phyloP scores from a whole-genome alignment of 2,888 invertebrate genomes.

The Molanna angustata region DNA sequence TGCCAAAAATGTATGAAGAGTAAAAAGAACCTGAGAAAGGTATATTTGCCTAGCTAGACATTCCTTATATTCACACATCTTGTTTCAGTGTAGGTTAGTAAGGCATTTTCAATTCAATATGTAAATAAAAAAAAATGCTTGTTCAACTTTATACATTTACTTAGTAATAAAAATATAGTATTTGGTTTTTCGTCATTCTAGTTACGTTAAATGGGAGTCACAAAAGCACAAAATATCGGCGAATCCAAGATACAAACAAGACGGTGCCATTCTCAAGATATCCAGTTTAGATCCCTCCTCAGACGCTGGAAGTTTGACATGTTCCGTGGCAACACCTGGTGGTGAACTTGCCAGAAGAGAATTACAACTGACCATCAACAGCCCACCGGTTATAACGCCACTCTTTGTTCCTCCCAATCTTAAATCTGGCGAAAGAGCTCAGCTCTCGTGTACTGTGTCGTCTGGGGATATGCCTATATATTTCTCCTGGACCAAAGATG shows the following conservation, averaged over 20 bases:
- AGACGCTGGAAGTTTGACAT: slow-evolving; percentile 77
- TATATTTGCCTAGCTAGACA: too few relatives aligned
- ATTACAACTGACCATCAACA: slow-evolving; percentile 57
- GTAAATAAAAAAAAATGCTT: too few relatives aligned
- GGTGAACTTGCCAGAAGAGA: slow-evolving; percentile 75
- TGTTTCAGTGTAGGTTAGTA: too few relatives aligned
- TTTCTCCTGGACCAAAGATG: slow-evolving; percentile 65
- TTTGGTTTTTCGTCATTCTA: too few relatives aligned
- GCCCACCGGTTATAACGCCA: slow-evolving; percentile 79
- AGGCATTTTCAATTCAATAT: too few relatives aligned
- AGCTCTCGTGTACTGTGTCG: slow-evolving; percentile 80
- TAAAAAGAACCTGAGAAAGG: too few relatives aligned
- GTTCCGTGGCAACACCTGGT: slow-evolving; percentile 71
- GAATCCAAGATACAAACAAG: slow-evolving; percentile 48
- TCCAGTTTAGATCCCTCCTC: slow-evolving; percentile 60
- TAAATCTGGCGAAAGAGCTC: slow-evolving; percentile 74
- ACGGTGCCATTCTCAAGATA: slow-evolving; percentile 61
- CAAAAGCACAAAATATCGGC: slow-evolving; percentile 24
- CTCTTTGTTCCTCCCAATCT: slow-evolving; percentile 79
- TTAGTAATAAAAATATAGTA: too few relatives aligned
- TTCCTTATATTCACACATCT: too few relatives aligned
- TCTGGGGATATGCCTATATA: slow-evolving; percentile 67
- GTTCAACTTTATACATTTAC: too few relatives aligned
- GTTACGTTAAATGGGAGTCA: slow-evolving; percentile 65
- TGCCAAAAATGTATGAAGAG: too few relatives aligned